Base-by-base conservation (phyloP, 2,797 vertebrate species). In the Cygnus olor region DNA sequence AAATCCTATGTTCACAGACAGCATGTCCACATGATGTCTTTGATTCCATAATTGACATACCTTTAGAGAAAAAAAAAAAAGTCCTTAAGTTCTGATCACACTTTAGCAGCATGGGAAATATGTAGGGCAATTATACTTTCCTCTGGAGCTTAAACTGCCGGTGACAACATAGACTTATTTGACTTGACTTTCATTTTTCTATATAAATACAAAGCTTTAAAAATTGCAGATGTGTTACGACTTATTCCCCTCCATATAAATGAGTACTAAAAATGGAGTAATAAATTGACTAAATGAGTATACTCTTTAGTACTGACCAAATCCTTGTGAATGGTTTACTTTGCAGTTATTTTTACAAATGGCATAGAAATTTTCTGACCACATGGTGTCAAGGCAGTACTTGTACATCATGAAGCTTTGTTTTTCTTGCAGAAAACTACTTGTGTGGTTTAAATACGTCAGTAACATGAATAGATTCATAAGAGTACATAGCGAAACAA, bases 391-490 rank as follows among this genome's bases (percentile, higher is more conserved):
- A 82, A 76, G 74, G 85, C 76, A 84, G 10, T 83, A 42, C 32
- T n/a, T 94, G 66, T 76, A 85, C 79, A 89, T 91, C 53, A 22
- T 76, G 68, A 89, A 91, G 82, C 92, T 95, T 79, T 95, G 93
- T 76, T 96, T 94, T 96, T n/a, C 77, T 94, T 96, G 77, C 25
- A 94, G 80, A 91, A 38, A 85, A 64, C 87, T 96, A 36, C 87
- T 94, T 85, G 49, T 8, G 84, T 96, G 93, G 93, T 94, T 95
- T 94, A 80, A 91, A 56, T 93, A 86, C 42, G 45, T 94, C 94
- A 95, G 85, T 91, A 88, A 80, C 38, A 36, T 64, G 87, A 95
- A 90, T 36, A 88, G 63, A 72, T 70, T 87, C 80, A 5, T 92
- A 85, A 57, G 60, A 93, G 63, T 91, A 70, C 44, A 28, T 13